Percentiles rank a stretch among this genome's conserved stretches.
Evolutionary conservation across 2,888 invertebrate genomes (phyloP).

Genomic region (Ecliptopera silaceata): DNA sequence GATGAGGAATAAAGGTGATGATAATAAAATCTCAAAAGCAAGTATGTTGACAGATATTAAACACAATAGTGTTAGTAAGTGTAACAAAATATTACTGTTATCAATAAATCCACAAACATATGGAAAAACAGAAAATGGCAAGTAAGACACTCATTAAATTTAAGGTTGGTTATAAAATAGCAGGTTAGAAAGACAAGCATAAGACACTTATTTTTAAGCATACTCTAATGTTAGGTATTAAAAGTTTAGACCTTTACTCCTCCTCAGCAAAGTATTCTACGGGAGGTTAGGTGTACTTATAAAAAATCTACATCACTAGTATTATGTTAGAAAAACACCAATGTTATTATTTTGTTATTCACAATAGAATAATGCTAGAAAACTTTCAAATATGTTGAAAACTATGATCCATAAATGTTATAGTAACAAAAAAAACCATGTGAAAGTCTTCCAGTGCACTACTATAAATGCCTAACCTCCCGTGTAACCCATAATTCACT

Average conservation of each 20-base stretch:
- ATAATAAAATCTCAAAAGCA: background rate
- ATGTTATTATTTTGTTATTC: slow-evolving; percentile 1
- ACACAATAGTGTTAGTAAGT: background rate
- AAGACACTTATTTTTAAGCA: slow-evolving; percentile 18
- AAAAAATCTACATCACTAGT: slow-evolving; percentile 48
- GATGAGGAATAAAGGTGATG: slow-evolving; percentile 73
- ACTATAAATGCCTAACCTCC: slow-evolving; percentile 57
- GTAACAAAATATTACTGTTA: too few species aligned
- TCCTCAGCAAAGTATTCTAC: slow-evolving; percentile 60
- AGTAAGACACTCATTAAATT: background rate
- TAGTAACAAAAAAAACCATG: slow-evolving; percentile 6
- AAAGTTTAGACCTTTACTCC: slow-evolving; percentile 60
- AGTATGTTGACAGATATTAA: background rate
- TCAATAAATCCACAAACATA: too few species aligned
- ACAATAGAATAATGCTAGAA: background rate
- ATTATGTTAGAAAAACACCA: slow-evolving; percentile 52
- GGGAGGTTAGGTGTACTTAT: slow-evolving; percentile 75
- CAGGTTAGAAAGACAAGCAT: slow-evolving; percentile 18
- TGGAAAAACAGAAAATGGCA: too few species aligned
- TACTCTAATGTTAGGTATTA: slow-evolving; percentile 34
- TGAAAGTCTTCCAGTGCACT: slow-evolving; percentile 10
- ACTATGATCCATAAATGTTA: slow-evolving; percentile 4
- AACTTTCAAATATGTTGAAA: background rate
- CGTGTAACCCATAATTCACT: slow-evolving; percentile 50
- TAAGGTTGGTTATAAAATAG: slow-evolving; percentile 13